Evolutionary conservation across 2,797 vertebrate genomes (phyloP), one percentile per base, ranked within the genome.

Genomic region (Neoniphon sammara): DNA sequence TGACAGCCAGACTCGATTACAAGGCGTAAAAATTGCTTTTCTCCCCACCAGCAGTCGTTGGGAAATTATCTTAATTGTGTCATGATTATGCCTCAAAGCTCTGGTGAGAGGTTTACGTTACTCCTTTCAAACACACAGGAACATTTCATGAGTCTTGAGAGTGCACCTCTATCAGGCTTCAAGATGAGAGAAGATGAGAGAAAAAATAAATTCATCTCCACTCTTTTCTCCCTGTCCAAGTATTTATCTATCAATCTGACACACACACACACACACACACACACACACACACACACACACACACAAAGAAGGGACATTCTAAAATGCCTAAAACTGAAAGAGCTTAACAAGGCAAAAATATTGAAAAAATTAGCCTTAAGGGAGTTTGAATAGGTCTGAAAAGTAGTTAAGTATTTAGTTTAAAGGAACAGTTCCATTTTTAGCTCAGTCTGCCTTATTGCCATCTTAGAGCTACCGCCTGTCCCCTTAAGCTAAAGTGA

Each of bases 11-110:
- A 87, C 93, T 94, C 90, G 92, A 94, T 95, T 94, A 94, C 92
- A 92, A 91, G 89, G 88, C 89, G 85, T 91, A 91, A 90, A 95
- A 95, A 95, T 95, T 93, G 93, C 93, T 95, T 95, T 94, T 94
- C 92, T 95, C 84, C 94, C 94, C 94, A 94, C 92, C 85, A 94
- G 95, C 95, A 87, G 87, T 94, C 85, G 84, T 91, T 86, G 90
- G 82, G 84, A 94, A 95, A 94, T 95, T 94, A 95, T 95, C 95
- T 95, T 95, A 95, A 95, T 95, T 95, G 93, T 95, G 91, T 90
- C 86, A 90, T 95, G 94, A 95, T 95, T 94, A 94, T 93, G 93
- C 94, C 94, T 95, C 90, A 93, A 75, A 95, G 94, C 94, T 87
- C 73, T 80, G 77, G 82, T 88, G 91, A 86, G 90, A 93, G 91